Percentiles rank a stretch among this genome's conserved stretches.
Evolutionary conservation across 2,888 invertebrate genomes (phyloP).

Genomic region (Stegana nigrithorax): DNA sequence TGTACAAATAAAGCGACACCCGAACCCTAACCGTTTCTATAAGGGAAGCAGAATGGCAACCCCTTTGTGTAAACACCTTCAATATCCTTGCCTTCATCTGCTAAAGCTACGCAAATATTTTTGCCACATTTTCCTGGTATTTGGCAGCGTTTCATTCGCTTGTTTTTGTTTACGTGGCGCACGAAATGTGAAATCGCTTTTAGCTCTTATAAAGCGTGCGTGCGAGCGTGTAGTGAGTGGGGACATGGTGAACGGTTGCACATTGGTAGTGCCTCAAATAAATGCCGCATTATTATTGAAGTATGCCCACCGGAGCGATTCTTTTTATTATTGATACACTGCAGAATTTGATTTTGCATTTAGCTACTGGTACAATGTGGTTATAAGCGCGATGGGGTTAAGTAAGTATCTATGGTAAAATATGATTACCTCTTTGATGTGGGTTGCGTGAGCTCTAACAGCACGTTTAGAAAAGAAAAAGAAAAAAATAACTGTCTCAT

Average conservation of each 20-base stretch:
- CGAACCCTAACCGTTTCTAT: background rate
- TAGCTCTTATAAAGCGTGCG: background rate
- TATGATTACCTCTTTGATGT: no score
- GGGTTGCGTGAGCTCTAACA: no score
- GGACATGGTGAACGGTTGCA: background rate
- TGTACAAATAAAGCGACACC: slow-evolving; percentile 24
- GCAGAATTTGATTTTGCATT: slow-evolving; percentile 31
- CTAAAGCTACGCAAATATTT: slow-evolving; percentile 33
- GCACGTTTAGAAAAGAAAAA: no score
- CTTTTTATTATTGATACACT: slow-evolving; percentile 52
- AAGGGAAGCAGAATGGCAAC: background rate
- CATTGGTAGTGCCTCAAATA: slow-evolving; percentile 14
- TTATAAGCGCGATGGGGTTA: background rate
- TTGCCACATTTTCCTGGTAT: slow-evolving; percentile 45
- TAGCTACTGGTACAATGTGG: slow-evolving; percentile 5
- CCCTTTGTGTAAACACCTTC: background rate
- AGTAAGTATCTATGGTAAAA: no score
- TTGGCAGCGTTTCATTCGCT: slow-evolving; percentile 16
- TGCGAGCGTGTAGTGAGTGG: background rate
- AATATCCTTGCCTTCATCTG: slow-evolving; percentile 19
- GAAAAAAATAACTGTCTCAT: no score
- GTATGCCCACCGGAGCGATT: slow-evolving; percentile 54
- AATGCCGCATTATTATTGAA: no score
- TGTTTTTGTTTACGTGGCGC: no score
- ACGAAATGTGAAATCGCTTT: slow-evolving; percentile 11